These are phyloP conservation scores for Cyclina sinensis DNA, from an alignment of 1,140 invertebrate genomes.

Conservation along the genomic window DNA sequence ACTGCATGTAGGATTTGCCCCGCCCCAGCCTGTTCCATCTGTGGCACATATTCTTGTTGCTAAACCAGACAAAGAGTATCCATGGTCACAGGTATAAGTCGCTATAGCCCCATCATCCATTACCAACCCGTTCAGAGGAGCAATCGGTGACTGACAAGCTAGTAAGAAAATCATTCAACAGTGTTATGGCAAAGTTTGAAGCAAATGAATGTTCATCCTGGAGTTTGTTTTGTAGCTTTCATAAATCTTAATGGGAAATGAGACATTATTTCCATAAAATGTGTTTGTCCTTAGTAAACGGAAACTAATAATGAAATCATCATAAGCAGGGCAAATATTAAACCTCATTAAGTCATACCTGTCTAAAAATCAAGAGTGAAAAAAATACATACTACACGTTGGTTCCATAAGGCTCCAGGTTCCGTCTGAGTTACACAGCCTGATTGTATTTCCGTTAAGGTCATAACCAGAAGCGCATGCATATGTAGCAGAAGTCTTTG, in stretches of 20 bases:
- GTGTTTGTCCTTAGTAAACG: too few species aligned
- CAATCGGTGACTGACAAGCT: slow-evolving; percentile 42
- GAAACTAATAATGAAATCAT: too few species aligned
- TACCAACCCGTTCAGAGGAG: slow-evolving; percentile 20
- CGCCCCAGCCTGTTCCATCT: slow-evolving; percentile 47
- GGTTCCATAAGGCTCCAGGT: slow-evolving; percentile 52
- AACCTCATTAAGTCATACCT: too few species aligned
- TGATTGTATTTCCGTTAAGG: slow-evolving; percentile 49
- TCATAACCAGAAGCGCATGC: slow-evolving; percentile 44
- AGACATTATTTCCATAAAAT: too few species aligned
- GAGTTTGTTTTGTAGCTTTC: too few species aligned
- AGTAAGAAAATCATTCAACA: too few species aligned
- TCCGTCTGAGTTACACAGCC: slow-evolving; percentile 57
- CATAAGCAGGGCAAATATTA: too few species aligned
- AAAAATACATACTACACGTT: slow-evolving; percentile 58
- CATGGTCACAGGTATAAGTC: slow-evolving; percentile 34
- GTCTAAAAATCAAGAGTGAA: too few species aligned
- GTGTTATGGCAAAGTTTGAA: too few species aligned
- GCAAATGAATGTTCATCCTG: too few species aligned
- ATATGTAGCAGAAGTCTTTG: slow-evolving; percentile 50
- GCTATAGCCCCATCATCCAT: slow-evolving; percentile 26
- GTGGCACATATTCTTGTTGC: slow-evolving; percentile 28
- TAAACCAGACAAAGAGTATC: slow-evolving; percentile 40
- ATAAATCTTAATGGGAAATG: too few species aligned
- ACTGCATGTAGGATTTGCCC: slow-evolving; percentile 48